Base-by-base conservation (phyloP, 2,797 vertebrate genomes). In the Scleropages formosus region DNA sequence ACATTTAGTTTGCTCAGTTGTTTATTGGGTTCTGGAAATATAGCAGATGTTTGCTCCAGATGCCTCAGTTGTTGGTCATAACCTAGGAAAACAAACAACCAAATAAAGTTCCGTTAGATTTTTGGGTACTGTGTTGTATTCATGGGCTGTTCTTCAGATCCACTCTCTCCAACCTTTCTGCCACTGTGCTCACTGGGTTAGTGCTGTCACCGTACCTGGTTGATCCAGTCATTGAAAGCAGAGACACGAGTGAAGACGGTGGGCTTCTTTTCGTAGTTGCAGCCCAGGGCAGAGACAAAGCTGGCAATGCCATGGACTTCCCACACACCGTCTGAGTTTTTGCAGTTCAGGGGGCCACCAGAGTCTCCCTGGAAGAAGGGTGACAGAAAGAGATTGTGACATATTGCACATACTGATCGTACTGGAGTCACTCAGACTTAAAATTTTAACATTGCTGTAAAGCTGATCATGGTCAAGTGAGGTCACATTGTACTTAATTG, bases 171-270 rank as follows among this genome's bases (percentile, higher is more conserved):
- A 20, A 0, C 20, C 12, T 8, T n/a, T 44, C n/a, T 22, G 0
- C 10, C 22, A 3, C 1, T 22, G 9, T 18, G 8, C 20, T 58
- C 12, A 15, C 4, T 22, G 13, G 59, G 11, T 11, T 18, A 13
- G 47, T 12, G 66, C 65, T 27, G 8, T 39, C 16, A 26, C 51
- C 26, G 2, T 83, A 96, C 95, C 89, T 89, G 76, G 72, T 92
- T 72, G 0, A 96, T 93, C 95, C 95, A 96, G 79, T 85, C 80
- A 0, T 86, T 93, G 84, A 94, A 96, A 77, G 93, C 91, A 0
- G 95, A 96, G 58, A 95, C 91, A 0, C 95, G 91, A 7, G 93
- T 95, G 91, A 96, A 96, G 75, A 96, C 94, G 0, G 95, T 96
- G 75, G 95, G 95, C 77, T 96, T 96, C 87, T 85, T 94, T 56